Percentiles rank a stretch among this genome's conserved stretches.
Conservation (phyloP, 2,888 invertebrate species). For the Drosophila paranaensis region DNA sequence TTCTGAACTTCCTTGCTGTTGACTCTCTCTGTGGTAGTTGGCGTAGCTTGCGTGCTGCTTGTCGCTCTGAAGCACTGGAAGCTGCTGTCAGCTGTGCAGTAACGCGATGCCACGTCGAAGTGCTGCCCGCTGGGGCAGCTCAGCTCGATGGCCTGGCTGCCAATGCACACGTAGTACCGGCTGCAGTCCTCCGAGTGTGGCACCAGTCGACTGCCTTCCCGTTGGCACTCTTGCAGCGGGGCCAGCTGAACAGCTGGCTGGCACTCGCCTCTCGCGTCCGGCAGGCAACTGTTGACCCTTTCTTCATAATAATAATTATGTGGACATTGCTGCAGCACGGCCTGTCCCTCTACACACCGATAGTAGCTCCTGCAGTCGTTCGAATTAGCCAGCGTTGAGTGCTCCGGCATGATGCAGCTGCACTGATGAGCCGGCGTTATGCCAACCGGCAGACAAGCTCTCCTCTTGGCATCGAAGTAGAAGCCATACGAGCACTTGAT, state of each 20-base stretch:
- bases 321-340: constrained; percentile 56
- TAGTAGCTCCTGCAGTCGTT: constrained; percentile 22
- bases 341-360: constrained; percentile 23
- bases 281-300: constrained; percentile 21
- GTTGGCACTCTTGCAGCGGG: constrained; percentile 31
- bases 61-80: constrained; percentile 9
- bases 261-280: constrained; percentile 8
- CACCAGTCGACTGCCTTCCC: constrained; percentile 37
- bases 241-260: neutral
- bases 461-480: constrained; percentile 23
- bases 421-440: constrained; percentile 60
- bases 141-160: constrained; percentile 50
- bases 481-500: constrained; percentile 14
- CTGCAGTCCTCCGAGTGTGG: constrained; percentile 61
- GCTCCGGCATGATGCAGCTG: constrained; percentile 66
- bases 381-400: constrained; percentile 35
- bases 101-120: constrained; percentile 15
- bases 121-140: constrained; percentile 46
- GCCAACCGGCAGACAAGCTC: constrained; percentile 53
- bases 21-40: neutral
- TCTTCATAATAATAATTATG: constrained; percentile 57
- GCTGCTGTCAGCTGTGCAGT: neutral
- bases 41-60: neutral
- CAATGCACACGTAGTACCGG: constrained; percentile 47
- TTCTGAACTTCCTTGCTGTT: neutral